Evolutionary conservation across 1,140 invertebrate species (phyloP), one percentile per base, ranked within the genome.

Genomic region (Drosophila nigromelanica): DNA sequence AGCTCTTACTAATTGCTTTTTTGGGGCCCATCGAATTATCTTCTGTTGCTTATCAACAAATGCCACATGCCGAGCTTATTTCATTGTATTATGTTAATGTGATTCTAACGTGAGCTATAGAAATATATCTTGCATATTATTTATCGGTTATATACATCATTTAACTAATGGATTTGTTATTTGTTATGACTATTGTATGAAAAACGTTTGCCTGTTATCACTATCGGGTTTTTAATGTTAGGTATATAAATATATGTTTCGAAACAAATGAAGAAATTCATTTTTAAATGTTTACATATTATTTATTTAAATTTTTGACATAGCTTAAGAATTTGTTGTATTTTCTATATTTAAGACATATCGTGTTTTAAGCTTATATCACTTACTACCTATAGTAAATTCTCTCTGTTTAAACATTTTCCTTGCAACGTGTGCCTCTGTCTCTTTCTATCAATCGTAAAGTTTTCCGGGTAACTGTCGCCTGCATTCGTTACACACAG

Each of bases 101-200:
- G 70, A 60, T 80, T 86, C 77, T 86, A 80, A 85, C 81, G 81
- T 85, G 81, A 85, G 76, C 83, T 51, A 86, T 71, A 75, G 40
- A 86, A 86, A 85, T 85, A 86, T 76, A 67, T 70, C 62, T 58
- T 35, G n/a, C 63, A 47, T 73, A 70, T 66, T 51, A 67, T 83
- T 85, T 86, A 69, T 85, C 70, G 81, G 37, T 39, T 47, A 42
- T 63, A 73, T 80, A 79, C 33, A 45, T 50, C 50, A 51, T 43
- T 59, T 54, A 81, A 27, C 81, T 81, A 80, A 83, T 83, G 80
- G 76, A 27, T 39, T 39, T 21, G 27, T 6, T 27, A 51, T 69
- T 60, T 27, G 12, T n/a, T 48, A 37, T 24, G 42, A n/a, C 27
- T 7, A 15, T 59, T 33, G 11, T 10, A 35, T 35, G 33, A 8